Base-by-base conservation (phyloP, 2,797 vertebrate species). In the Pseudomugil tenellus region DNA sequence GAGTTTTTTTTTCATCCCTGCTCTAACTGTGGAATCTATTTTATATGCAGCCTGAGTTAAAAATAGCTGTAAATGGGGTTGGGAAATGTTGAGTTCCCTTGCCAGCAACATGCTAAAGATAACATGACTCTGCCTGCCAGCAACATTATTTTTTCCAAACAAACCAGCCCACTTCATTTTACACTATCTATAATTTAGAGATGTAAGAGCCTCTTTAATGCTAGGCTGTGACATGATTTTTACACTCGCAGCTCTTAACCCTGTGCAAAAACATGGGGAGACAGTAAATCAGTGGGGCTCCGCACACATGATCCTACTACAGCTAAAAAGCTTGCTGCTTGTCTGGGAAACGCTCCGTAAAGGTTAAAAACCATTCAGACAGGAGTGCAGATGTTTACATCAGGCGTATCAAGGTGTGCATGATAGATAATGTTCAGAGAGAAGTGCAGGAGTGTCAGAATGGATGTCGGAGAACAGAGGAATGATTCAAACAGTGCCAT, bases 121-220 rank as follows among this genome's bases (percentile, higher is more conserved):
- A 86, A 90, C 83, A 71, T 61, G 63, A 55, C 54, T 75, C 49
- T 17, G 28, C 61, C 69, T 74, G 84, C 57, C 76, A 68, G 62
- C 39, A 76, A 74, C 74, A 78, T 80, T 70, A 70, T 74, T 79
- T 74, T 70, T 34, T 72, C 58, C 58, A 79, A 89, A 89, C 82
- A 90, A 86, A 86, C 70, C 41, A 23, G 66, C 75, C 39, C 32
- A 70, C 74, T 81, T 82, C 46, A 84, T 87, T 84, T 86, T 76
- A 68, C 60, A 48, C 51, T 25, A 83, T 92, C 64, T 73, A 90
- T 91, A 84, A 91, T 91, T 90, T 53, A 91, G 61, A 81, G 58
- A 62, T 32, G 60, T 76, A 81, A 77, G 72, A 88, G 71, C 49
- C 34, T 76, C 62, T 71, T 80, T 80, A 77, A 86, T 82, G 80